A percentile compares a stretch with the other conserved stretches of the same genome.
These are phyloP conservation scores for Salticus scenicus DNA, from an alignment of 2,888 invertebrate species.

Conservation along the genomic window DNA sequence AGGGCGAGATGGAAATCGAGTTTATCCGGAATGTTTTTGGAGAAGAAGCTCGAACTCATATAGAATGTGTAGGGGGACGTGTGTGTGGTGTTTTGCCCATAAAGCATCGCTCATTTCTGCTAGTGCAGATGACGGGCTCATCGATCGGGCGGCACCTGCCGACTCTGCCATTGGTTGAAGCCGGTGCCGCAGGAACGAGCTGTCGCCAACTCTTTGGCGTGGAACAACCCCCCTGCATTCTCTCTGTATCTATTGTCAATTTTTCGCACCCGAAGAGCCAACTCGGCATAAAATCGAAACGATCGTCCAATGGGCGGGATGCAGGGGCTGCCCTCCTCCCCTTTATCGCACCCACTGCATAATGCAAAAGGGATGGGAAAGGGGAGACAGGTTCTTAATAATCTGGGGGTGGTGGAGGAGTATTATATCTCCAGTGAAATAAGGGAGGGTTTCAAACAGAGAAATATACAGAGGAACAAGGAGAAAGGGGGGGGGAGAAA, in stretches of 20 bases:
- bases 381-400: constrained; percentile 49
- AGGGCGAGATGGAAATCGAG: no score
- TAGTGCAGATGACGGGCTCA: constrained; percentile 7
- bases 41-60: no score
- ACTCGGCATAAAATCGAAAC: constrained; percentile 57
- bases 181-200: constrained; percentile 53
- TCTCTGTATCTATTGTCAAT: constrained; percentile 65
- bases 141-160: constrained; percentile 42
- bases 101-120: constrained; percentile 51
- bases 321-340: neutral
- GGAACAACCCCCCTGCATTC: neutral
- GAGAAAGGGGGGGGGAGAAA: constrained; percentile 19
- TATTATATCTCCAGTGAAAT: constrained; percentile 6
- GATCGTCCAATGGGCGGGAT: constrained; percentile 64
- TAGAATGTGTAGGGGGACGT: neutral
- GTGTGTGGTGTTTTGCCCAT: constrained; percentile 38
- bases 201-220: constrained; percentile 45
- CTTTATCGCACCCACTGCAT: constrained; percentile 43
- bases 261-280: constrained; percentile 64
- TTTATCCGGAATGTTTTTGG: no score
- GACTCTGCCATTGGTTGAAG: constrained; percentile 51
- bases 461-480: neutral
- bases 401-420: constrained; percentile 29
- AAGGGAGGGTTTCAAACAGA: constrained; percentile 21
- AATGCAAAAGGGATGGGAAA: neutral